A percentile compares a stretch with the other conserved stretches of the same genome.
These are phyloP conservation scores for Nomada lathburiana DNA, from an alignment of 2,888 invertebrate genomes.

Conservation along the genomic window DNA sequence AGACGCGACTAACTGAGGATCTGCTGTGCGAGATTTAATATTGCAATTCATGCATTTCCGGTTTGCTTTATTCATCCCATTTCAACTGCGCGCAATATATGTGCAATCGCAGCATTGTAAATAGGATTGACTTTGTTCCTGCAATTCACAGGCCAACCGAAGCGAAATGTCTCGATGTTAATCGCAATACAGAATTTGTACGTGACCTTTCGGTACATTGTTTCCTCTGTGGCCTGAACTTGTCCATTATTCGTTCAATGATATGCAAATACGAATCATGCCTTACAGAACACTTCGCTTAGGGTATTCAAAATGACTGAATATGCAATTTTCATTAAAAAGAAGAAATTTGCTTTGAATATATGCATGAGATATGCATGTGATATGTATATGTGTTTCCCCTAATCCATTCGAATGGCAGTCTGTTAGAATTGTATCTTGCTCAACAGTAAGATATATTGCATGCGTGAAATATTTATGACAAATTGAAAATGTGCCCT, in stretches of 20 bases:
- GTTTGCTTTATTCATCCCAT: background rate
- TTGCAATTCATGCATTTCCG: background rate
- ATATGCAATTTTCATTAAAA: conserved; percentile 12
- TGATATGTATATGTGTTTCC: background rate
- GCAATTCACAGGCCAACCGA: background rate
- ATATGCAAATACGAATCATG: conserved; percentile 40
- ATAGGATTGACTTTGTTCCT: conserved; percentile 1
- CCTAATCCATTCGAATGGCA: background rate
- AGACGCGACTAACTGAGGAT: no score
- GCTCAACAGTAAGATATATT: no score
- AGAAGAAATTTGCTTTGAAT: conserved; percentile 3
- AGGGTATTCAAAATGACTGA: conserved; percentile 11
- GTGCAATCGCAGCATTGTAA: background rate
- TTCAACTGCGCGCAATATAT: background rate
- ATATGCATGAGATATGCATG: background rate
- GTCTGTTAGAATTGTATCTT: no score
- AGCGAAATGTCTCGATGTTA: conserved; percentile 32
- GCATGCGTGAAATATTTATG: no score
- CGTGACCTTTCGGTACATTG: conserved; percentile 39
- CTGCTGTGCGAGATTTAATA: no score
- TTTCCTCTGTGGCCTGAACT: conserved; percentile 12
- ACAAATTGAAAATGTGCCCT: no score
- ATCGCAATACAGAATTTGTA: conserved; percentile 45
- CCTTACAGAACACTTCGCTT: conserved; percentile 13
- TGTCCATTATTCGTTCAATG: conserved; percentile 39